A percentile compares a stretch with the other conserved stretches of the same genome.
Conservation (phyloP, 2,113 vertebrate genomes). For the Lagopus muta region DNA sequence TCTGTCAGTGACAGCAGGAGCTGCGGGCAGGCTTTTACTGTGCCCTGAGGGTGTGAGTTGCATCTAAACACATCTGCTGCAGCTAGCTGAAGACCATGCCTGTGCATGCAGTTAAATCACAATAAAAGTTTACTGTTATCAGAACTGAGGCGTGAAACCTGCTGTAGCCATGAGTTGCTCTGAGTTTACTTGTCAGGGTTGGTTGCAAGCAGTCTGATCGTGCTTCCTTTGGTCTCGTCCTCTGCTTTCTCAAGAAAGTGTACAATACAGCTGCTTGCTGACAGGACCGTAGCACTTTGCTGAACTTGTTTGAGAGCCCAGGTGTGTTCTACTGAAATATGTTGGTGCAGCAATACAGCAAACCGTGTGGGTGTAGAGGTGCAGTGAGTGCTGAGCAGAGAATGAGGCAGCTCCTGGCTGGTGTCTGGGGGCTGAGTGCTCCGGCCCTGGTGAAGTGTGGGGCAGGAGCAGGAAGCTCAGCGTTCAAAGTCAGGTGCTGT, state of each 20-base stretch:
- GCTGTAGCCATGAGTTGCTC: background rate
- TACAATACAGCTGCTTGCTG: background rate
- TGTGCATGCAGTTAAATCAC: slow-evolving; percentile 1
- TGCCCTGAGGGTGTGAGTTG: slow-evolving; percentile 27
- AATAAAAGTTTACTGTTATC: background rate
- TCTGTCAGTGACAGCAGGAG: background rate
- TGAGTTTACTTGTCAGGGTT: background rate
- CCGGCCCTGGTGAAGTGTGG: background rate
- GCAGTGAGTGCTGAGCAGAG: background rate
- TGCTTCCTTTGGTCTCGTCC: background rate
- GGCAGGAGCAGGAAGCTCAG: background rate
- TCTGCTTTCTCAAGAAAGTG: background rate
- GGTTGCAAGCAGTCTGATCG: background rate
- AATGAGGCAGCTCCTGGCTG: background rate
- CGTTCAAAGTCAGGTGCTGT: background rate
- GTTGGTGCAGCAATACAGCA: fast-evolving
- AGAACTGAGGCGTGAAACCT: background rate
- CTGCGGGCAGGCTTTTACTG: background rate
- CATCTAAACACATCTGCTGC: background rate
- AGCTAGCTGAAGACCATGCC: background rate
- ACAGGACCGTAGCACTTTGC: background rate
- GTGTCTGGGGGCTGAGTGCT: background rate
- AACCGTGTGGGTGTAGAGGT: background rate
- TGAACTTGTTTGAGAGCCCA: background rate
- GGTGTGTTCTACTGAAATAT: background rate